A percentile compares a stretch with the other conserved stretches of the same genome.
Evolutionary conservation across 2,113 vertebrate species (phyloP).

Genomic region (Triplophysa tibetana): DNA sequence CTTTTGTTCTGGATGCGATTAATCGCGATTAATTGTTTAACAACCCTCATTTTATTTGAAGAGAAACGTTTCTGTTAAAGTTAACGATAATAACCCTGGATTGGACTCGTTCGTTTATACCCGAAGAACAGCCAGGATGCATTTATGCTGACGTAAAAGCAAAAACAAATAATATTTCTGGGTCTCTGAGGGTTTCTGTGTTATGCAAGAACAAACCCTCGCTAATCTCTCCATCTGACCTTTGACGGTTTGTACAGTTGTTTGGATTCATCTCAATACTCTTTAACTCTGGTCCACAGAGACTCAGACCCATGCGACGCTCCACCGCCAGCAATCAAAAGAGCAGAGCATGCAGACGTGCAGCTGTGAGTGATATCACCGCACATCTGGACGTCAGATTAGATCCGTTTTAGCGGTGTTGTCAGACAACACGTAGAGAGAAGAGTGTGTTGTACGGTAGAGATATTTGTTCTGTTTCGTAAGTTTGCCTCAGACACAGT

Average conservation of each 20-base stretch:
- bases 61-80: no score
- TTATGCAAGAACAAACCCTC: neutral
- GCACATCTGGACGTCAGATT: neutral
- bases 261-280: conserved; percentile 1
- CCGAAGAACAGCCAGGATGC: neutral
- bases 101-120: no score
- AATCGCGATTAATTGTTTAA: no score
- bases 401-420: neutral
- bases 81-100: no score
- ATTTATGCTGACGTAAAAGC: neutral
- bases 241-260: no score
- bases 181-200: neutral
- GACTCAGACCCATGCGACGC: conserved; percentile 23
- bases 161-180: neutral
- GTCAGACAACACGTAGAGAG: conserved; percentile 7
- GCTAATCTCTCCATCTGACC: neutral
- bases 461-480: neutral
- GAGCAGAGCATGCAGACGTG: conserved; percentile 43
- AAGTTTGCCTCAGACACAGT: no score
- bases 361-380: conserved; percentile 53
- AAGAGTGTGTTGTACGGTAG: neutral
- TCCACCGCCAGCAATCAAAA: conserved; percentile 9
- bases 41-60: no score
- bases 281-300: conserved; percentile 46
- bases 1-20: no score